Conservation (phyloP, 2,797 vertebrate species). For the Otolemur crassicaudatus region DNA sequence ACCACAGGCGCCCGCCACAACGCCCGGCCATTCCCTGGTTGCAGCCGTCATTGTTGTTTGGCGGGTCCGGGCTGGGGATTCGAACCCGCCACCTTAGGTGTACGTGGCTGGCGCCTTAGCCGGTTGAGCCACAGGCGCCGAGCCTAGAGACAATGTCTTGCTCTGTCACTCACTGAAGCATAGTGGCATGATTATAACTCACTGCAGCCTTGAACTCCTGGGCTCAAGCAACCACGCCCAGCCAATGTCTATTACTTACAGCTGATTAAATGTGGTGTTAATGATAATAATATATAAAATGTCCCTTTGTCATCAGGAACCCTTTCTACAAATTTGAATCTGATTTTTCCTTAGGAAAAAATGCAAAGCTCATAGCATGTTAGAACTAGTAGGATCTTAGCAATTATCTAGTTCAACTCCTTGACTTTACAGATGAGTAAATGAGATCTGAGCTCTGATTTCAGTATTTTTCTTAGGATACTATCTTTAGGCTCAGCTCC, state of each 20-base stretch:
- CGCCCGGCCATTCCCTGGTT: too few relatives aligned
- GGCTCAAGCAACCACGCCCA: neutral
- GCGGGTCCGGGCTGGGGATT: too few relatives aligned
- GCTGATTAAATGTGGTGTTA: neutral
- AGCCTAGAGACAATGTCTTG: neutral
- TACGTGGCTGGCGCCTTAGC: too few relatives aligned
- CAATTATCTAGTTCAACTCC: neutral
- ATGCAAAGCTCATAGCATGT: neutral
- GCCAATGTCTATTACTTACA: neutral
- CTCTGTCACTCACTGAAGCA: neutral
- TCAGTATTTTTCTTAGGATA: neutral
- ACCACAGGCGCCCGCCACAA: too few relatives aligned
- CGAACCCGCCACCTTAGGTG: too few relatives aligned
- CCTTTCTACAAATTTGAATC: neutral
- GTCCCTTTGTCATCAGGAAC: neutral
- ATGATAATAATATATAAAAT: neutral
- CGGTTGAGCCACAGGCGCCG: too few relatives aligned
- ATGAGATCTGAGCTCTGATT: neutral
- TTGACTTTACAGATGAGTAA: neutral
- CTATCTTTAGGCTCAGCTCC: too few relatives aligned
- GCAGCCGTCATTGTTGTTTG: too few relatives aligned
- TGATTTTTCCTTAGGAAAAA: conserved; percentile 44
- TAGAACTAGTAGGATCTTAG: conserved; percentile 17
- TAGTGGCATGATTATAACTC: too few relatives aligned
- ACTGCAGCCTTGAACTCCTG: too few relatives aligned